These are phyloP conservation scores for Temnothorax rugatulus DNA, from an alignment of 2,888 invertebrate genomes.

Conservation along the genomic window DNA sequence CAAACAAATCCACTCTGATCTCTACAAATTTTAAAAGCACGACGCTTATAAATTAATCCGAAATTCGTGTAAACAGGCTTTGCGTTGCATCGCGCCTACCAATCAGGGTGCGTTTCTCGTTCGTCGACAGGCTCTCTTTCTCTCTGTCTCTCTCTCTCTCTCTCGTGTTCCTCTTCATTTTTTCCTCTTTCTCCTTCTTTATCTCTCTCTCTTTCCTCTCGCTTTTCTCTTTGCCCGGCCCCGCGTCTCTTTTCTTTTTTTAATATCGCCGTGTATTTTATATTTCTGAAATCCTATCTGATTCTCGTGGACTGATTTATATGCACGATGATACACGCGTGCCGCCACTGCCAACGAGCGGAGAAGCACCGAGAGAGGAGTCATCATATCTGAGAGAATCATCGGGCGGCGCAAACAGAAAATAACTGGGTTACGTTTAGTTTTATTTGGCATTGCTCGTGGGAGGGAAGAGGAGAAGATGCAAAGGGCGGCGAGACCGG, in stretches of 20 bases:
- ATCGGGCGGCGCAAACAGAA: conserved; percentile 83
- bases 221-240: conserved; percentile 46
- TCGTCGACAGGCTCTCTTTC: conserved; percentile 29
- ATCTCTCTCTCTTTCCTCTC: background rate
- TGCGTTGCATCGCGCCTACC: conserved; percentile 71
- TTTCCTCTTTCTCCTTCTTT: background rate
- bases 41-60: conserved; percentile 71
- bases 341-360: conserved; percentile 85
- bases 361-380: conserved; percentile 64
- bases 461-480: conserved; percentile 50
- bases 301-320: conserved; percentile 85
- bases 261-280: conserved; percentile 84
- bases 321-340: conserved; percentile 86
- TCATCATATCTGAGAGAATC: conserved; percentile 84
- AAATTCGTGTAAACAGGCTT: conserved; percentile 74
- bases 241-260: conserved; percentile 78
- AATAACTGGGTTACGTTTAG: conserved; percentile 86
- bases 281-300: conserved; percentile 86
- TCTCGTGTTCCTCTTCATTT: conserved; percentile 22
- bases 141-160: background rate
- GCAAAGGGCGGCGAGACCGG: conserved; percentile 16
- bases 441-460: conserved; percentile 82
- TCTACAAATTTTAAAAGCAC: conserved; percentile 24
- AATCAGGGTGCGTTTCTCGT: conserved; percentile 66
- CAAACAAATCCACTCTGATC: background rate